Percentiles rank a stretch among this genome's conserved stretches.
Conservation (phyloP, 2,113 vertebrate species). For the Acrocephalus arundinaceus region DNA sequence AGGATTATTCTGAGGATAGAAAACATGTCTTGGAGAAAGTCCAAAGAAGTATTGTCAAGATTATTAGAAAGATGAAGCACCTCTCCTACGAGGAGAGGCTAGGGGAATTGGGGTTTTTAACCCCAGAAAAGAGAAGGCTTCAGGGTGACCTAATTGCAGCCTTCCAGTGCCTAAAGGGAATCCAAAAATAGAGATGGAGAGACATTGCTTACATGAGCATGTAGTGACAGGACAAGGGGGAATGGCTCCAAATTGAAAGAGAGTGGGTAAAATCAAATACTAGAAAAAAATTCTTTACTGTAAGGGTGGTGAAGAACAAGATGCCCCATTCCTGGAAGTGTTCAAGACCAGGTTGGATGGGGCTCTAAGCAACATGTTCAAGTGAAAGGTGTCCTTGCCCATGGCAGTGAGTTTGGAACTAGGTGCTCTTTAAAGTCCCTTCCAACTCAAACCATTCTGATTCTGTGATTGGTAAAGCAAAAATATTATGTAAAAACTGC, state of each 20-base stretch:
- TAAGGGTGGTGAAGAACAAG: not conserved
- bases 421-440: not conserved
- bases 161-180: not conserved
- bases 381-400: not conserved
- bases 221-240: no score
- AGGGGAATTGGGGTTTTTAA: not conserved
- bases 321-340: not conserved
- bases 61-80: not conserved
- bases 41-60: not conserved
- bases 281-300: not conserved
- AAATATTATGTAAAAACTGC: not conserved
- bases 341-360: not conserved
- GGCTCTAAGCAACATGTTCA: not conserved
- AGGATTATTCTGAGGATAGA: not conserved
- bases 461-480: not conserved
- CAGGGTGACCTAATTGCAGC: not conserved
- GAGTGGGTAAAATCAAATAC: not conserved
- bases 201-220: not conserved
- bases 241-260: not conserved
- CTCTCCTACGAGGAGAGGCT: not conserved
- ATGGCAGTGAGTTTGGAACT: not conserved
- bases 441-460: not conserved
- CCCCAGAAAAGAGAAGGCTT: not conserved
- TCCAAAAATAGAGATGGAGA: not conserved
- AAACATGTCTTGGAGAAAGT: not conserved